phyloP scores from a whole-genome alignment of 2,113 vertebrate species.

The Orcinus orca region DNA sequence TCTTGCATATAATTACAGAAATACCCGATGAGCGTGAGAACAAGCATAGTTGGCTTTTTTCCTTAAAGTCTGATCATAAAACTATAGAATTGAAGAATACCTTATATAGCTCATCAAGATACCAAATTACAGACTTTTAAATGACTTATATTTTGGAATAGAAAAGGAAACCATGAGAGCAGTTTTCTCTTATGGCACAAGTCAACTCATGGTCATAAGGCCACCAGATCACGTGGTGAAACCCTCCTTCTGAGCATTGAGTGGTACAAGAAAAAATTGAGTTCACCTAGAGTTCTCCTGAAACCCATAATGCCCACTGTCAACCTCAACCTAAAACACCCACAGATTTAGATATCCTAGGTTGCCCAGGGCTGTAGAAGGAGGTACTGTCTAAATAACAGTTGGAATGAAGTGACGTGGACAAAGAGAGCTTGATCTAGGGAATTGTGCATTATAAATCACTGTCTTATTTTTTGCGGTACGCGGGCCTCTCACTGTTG shows the following conservation, averaged over 20 bases:
- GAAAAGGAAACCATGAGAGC: conserved; percentile 4
- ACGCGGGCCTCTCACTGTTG: too few species aligned
- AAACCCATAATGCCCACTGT: background rate
- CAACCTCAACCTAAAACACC: background rate
- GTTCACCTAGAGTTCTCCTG: background rate
- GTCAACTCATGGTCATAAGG: background rate
- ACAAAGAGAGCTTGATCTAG: background rate
- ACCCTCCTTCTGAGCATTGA: background rate
- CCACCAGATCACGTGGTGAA: background rate
- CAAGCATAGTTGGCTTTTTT: background rate
- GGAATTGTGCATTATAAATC: background rate
- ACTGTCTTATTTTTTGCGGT: background rate
- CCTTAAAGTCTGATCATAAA: background rate
- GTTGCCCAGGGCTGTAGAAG: background rate
- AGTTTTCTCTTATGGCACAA: background rate
- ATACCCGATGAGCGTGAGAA: background rate
- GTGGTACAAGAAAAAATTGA: background rate
- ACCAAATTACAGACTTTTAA: conserved; percentile 21
- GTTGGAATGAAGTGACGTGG: background rate
- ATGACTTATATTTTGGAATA: background rate
- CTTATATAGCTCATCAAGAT: background rate
- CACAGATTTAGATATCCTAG: background rate
- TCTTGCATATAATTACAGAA: conserved; percentile 19
- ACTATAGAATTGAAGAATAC: background rate
- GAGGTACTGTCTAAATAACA: background rate